Percentiles rank a stretch among this genome's conserved stretches.
phyloP scores from a whole-genome alignment of 2,888 invertebrate species.

The Andrena hattorfiana region DNA sequence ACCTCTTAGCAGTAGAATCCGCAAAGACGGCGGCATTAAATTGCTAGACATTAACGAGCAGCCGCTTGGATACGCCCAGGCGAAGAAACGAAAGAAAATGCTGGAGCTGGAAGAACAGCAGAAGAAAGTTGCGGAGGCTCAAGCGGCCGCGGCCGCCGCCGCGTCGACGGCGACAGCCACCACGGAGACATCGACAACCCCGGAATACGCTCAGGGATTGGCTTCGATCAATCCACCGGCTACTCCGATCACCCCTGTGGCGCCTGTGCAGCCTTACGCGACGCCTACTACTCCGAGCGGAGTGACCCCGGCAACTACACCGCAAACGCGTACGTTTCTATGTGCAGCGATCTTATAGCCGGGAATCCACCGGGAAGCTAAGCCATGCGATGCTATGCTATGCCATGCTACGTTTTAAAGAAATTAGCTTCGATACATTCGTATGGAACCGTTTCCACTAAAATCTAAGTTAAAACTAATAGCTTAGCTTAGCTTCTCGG shows the following conservation, averaged over 20 bases:
- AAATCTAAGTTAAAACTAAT: too few species aligned
- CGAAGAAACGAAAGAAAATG: conserved; percentile 94
- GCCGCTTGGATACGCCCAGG: conserved; percentile 93
- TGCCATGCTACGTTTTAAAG: too few species aligned
- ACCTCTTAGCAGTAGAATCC: conserved; percentile 87
- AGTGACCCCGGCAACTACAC: conserved; percentile 74
- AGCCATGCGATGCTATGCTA: too few species aligned
- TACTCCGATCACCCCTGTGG: conserved; percentile 78
- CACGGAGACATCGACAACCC: conserved; percentile 86
- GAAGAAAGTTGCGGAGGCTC: conserved; percentile 87
- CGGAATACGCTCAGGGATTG: conserved; percentile 94
- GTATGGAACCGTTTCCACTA: too few species aligned
- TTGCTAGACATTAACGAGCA: conserved; percentile 97
- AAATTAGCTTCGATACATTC: too few species aligned
- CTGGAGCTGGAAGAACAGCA: conserved; percentile 89
- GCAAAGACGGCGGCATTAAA: conserved; percentile 97
- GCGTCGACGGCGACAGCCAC: conserved; percentile 78
- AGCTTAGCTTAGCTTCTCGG: too few species aligned
- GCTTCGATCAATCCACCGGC: conserved; percentile 87
- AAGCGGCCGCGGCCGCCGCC: conserved; percentile 81
- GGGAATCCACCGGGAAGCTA: too few species aligned
- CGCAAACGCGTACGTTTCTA: conserved; percentile 76
- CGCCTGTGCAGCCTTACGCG: conserved; percentile 75
- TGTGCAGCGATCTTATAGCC: background rate
- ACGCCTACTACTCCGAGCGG: conserved; percentile 79